Conservation (phyloP, 2,888 invertebrate species). For the Ferdinandea cuprea region DNA sequence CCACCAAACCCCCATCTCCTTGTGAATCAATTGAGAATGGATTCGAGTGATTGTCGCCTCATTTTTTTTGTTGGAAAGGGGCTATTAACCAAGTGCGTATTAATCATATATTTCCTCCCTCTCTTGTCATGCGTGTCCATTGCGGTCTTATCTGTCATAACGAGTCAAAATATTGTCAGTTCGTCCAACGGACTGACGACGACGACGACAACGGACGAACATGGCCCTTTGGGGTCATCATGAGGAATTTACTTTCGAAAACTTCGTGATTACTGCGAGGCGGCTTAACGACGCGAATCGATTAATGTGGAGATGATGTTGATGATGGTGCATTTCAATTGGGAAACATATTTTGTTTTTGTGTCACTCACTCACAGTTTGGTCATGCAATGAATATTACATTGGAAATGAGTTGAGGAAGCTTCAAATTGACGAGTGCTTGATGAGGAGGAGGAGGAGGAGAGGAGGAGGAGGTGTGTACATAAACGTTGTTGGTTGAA, state of each 20-base stretch:
- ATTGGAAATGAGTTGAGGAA: neutral
- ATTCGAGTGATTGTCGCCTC: slow-evolving; percentile 41
- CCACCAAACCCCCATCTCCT: neutral
- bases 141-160: slow-evolving; percentile 69
- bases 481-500: no score
- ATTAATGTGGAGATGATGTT: slow-evolving; percentile 26
- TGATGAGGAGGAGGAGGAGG: no score
- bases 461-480: no score
- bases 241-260: slow-evolving; percentile 60
- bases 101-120: slow-evolving; percentile 51
- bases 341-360: slow-evolving; percentile 18
- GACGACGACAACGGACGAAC: slow-evolving; percentile 6
- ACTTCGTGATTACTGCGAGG: slow-evolving; percentile 32
- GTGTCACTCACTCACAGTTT: neutral
- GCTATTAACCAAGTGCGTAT: slow-evolving; percentile 71
- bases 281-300: slow-evolving; percentile 45
- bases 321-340: slow-evolving; percentile 63
- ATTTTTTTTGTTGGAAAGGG: slow-evolving; percentile 50
- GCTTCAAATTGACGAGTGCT: no score
- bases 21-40: slow-evolving; percentile 4
- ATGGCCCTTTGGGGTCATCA: slow-evolving; percentile 68
- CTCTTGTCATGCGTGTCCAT: neutral
- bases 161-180: slow-evolving; percentile 67
- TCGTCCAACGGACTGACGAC: neutral
- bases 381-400: slow-evolving; percentile 2